phyloP scores from a whole-genome alignment of 2,797 vertebrate species.

The Coccyzus lansbergi region DNA sequence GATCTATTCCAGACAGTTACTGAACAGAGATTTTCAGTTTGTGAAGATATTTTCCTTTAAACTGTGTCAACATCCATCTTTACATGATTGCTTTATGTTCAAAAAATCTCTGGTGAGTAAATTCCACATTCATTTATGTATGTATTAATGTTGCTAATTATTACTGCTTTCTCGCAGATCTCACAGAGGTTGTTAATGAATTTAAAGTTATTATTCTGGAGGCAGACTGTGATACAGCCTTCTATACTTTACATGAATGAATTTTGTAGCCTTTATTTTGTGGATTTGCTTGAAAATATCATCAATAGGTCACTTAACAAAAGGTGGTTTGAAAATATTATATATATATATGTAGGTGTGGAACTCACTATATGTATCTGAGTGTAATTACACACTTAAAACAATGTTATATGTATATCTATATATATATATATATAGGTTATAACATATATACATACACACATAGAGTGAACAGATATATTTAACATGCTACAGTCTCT shows the following conservation, averaged over 20 bases:
- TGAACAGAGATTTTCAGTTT: background rate
- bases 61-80: background rate
- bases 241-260: background rate
- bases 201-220: background rate
- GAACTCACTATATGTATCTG: background rate
- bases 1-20: constrained; percentile 2
- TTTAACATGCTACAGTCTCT: background rate
- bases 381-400: background rate
- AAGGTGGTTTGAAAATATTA: background rate
- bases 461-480: background rate
- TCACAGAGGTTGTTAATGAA: background rate
- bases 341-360: background rate
- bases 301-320: background rate
- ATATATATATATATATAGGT: background rate
- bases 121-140: background rate
- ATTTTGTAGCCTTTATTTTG: background rate
- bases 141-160: background rate
- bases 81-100: background rate
- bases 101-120: background rate
- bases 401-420: background rate
- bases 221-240: background rate
- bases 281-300: background rate
- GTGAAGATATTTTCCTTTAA: constrained; percentile 15
- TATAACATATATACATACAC: background rate
- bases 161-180: background rate